phyloP scores from a whole-genome alignment of 1,140 invertebrate genomes.

The Papilio xuthus region DNA sequence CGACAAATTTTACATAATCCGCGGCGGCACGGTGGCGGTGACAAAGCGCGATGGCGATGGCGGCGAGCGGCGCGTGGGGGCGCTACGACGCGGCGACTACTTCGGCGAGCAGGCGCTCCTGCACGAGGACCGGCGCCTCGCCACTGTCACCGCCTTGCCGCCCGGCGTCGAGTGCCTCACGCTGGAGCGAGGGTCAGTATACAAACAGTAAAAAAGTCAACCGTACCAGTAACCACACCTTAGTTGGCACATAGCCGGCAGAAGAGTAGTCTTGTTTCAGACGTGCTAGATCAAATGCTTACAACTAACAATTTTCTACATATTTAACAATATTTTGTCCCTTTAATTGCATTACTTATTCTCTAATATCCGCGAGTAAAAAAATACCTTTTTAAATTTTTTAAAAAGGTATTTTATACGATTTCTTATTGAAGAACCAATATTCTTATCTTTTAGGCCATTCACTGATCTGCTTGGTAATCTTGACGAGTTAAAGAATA shows the following conservation, averaged over 20 bases:
- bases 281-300: neutral
- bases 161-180: constrained; percentile 95
- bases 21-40: constrained; percentile 92
- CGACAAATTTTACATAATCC: constrained; percentile 98
- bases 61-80: constrained; percentile 83
- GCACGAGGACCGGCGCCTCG: constrained; percentile 91
- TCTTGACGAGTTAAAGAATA: constrained; percentile 71
- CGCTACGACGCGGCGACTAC: constrained; percentile 87
- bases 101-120: constrained; percentile 91
- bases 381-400: no score
- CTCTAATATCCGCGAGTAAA: neutral
- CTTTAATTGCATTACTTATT: neutral
- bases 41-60: constrained; percentile 84
- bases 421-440: neutral
- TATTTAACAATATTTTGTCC: no score
- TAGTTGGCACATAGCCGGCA: no score
- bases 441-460: constrained; percentile 56
- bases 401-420: no score
- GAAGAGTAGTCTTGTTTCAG: neutral
- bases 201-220: no score
- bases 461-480: constrained; percentile 77
- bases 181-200: constrained; percentile 88
- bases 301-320: no score
- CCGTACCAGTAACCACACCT: no score
- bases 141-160: constrained; percentile 92